phyloP scores from a whole-genome alignment of 2,797 vertebrate species.

The Mycteria americana region DNA sequence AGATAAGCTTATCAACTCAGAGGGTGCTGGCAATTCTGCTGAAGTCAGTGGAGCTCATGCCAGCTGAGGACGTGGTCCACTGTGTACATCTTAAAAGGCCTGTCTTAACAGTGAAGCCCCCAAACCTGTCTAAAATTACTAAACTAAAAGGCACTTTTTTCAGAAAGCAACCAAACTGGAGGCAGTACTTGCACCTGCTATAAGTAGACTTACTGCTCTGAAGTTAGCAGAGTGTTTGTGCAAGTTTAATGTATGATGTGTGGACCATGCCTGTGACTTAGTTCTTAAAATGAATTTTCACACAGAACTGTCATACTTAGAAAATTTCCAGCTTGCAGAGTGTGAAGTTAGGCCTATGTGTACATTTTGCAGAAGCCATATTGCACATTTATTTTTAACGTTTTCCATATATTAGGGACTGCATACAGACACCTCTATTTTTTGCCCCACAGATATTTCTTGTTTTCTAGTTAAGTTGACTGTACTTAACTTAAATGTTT shows the following conservation, averaged over 20 bases:
- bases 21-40: background rate
- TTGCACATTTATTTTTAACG: background rate
- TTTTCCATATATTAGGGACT: background rate
- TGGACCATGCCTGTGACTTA: background rate
- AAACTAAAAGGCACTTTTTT: background rate
- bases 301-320: background rate
- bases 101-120: background rate
- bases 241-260: background rate
- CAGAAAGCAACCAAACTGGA: background rate
- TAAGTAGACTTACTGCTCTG: background rate
- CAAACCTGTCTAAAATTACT: background rate
- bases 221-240: background rate
- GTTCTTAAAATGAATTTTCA: slow-evolving; percentile 26
- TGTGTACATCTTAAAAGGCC: background rate
- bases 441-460: background rate
- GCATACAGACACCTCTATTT: background rate
- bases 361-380: background rate
- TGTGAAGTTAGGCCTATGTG: background rate
- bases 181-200: background rate
- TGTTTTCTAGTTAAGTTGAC: background rate
- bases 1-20: background rate
- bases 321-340: background rate
- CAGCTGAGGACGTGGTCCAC: background rate
- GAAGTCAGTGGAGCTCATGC: background rate
- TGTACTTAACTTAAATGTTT: background rate